Percentiles rank a stretch among this genome's conserved stretches.
These are phyloP conservation scores for Dione juno DNA, from an alignment of 2,888 invertebrate genomes.

Conservation along the genomic window DNA sequence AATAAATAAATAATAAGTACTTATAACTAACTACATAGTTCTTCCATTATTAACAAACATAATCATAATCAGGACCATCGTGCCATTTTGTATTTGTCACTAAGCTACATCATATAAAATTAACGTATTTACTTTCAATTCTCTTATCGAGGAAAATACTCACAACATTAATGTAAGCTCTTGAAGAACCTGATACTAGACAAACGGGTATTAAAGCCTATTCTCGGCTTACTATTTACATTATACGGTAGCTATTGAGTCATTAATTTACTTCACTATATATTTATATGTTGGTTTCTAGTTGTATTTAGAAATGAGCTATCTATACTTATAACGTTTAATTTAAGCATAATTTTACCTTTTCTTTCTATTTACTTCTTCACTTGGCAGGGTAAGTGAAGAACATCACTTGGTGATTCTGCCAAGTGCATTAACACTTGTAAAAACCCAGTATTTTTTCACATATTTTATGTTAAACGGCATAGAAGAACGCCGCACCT, in stretches of 20 bases:
- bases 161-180: constrained; percentile 1
- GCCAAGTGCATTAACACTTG: too few relatives aligned
- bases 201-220: constrained; percentile 6
- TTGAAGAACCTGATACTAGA: constrained; percentile 8
- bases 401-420: too few relatives aligned
- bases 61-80: not conserved
- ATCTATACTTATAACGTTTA: not conserved
- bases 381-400: too few relatives aligned
- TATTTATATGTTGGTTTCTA: not conserved
- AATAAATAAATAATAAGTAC: too few relatives aligned
- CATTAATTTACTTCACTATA: constrained; percentile 8
- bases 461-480: too few relatives aligned
- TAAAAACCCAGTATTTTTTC: too few relatives aligned
- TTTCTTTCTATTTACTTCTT: too few relatives aligned
- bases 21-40: too few relatives aligned
- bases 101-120: not conserved
- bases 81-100: not conserved
- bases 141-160: constrained; percentile 7
- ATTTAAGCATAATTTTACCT: not conserved
- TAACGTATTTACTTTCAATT: not conserved
- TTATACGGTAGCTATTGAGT: constrained; percentile 21
- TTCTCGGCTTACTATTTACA: constrained; percentile 12
- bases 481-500: too few relatives aligned
- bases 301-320: not conserved
- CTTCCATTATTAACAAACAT: too few relatives aligned